Evolutionary conservation across 2,113 vertebrate genomes (phyloP).

Genomic region (Hydropotes inermis): DNA sequence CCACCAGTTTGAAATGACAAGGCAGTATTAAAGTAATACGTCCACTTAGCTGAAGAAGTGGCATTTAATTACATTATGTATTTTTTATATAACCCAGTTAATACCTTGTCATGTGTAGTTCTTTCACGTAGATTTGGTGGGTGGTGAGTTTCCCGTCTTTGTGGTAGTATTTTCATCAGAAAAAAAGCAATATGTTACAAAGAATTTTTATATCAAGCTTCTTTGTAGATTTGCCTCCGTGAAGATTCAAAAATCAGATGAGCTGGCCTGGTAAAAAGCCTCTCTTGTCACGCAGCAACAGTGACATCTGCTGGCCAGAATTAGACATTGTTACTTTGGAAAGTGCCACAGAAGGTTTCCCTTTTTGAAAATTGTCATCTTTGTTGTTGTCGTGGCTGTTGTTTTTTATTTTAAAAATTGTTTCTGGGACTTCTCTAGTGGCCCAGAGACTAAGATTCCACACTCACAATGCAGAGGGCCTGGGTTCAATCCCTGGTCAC

Average conservation of each 20-base stretch:
- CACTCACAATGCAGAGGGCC: not conserved
- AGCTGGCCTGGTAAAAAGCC: accelerated
- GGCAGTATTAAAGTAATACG: not conserved
- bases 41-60: not conserved
- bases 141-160: not conserved
- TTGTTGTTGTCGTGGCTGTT: not conserved
- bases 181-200: not conserved
- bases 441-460: not conserved
- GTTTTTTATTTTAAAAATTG: not conserved
- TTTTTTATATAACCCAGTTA: slow-evolving; percentile 7
- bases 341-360: not conserved
- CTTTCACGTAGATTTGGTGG: not conserved
- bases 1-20: not conserved
- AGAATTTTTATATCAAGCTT: not conserved
- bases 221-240: not conserved
- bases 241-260: not conserved
- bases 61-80: not conserved
- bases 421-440: not conserved
- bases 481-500: not conserved
- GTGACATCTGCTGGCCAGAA: slow-evolving; percentile 73
- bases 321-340: not conserved
- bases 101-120: not conserved
- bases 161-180: not conserved
- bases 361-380: not conserved
- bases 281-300: slow-evolving; percentile 2